Evolutionary conservation across 2,888 invertebrate species (phyloP).

Genomic region (Drosophila yooni): DNA sequence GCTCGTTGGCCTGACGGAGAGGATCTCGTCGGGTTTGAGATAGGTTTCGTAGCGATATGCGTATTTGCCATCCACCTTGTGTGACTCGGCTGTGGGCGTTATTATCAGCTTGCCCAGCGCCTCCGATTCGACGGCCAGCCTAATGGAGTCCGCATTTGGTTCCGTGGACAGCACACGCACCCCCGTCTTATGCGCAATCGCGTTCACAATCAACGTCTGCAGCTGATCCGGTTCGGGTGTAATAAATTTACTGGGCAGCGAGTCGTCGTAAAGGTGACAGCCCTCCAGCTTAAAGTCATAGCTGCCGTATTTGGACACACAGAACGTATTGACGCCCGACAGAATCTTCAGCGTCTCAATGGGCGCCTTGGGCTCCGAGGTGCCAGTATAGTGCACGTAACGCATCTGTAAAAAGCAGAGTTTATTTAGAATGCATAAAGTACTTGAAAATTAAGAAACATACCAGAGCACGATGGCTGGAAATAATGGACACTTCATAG

Average conservation of each 20-base stretch:
- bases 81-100: conserved; percentile 82
- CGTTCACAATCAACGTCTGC: conserved; percentile 85
- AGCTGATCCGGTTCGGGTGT: conserved; percentile 82
- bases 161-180: conserved; percentile 86
- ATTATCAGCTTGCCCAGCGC: conserved; percentile 72
- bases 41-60: conserved; percentile 83
- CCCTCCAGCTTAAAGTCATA: conserved; percentile 91
- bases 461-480: conserved; percentile 88
- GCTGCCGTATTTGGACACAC: conserved; percentile 89
- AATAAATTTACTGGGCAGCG: conserved; percentile 84
- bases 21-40: conserved; percentile 85
- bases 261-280: conserved; percentile 90
- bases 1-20: conserved; percentile 88
- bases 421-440: not conserved
- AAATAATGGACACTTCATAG: conserved; percentile 90
- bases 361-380: conserved; percentile 48
- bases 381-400: conserved; percentile 62
- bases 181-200: conserved; percentile 87
- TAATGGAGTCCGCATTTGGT: conserved; percentile 77
- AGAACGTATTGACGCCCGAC: conserved; percentile 90
- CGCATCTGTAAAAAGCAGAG: conserved; percentile 65
- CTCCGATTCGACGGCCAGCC: conserved; percentile 75
- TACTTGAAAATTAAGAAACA: conserved; percentile 4
- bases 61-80: conserved; percentile 85
- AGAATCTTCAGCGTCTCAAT: conserved; percentile 85